These are phyloP conservation scores for Fissipunctia ypsillon DNA, from an alignment of 2,888 invertebrate genomes.

Conservation along the genomic window DNA sequence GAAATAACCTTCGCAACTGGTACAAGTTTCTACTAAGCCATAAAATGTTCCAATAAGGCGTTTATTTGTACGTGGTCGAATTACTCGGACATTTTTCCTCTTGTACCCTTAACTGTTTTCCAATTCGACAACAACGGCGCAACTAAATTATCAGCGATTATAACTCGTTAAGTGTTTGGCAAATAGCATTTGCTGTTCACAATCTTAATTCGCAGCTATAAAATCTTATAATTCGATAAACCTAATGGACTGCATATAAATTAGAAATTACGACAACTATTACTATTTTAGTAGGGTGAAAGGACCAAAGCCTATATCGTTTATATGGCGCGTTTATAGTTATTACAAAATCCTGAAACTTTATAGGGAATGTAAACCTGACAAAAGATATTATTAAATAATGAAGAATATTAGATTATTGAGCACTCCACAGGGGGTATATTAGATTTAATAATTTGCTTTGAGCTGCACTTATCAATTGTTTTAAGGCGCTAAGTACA, in stretches of 20 bases:
- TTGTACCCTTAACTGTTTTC: conserved; percentile 34
- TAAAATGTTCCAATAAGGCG: conserved; percentile 61
- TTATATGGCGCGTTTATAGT: conserved; percentile 46
- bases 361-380: conserved; percentile 36
- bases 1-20: conserved; percentile 47
- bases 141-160: conserved; percentile 66
- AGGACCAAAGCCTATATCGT: conserved; percentile 49
- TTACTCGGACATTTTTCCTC: conserved; percentile 50
- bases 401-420: conserved; percentile 22
- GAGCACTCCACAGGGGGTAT: not conserved
- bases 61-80: conserved; percentile 59
- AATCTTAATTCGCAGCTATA: conserved; percentile 55
- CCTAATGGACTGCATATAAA: conserved; percentile 67
- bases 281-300: conserved; percentile 63
- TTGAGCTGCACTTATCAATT: not conserved
- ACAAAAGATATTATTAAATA: conserved; percentile 28
- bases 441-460: not conserved
- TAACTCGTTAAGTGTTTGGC: conserved; percentile 59
- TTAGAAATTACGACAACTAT: conserved; percentile 61
- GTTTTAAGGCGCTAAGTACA: not conserved
- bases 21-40: conserved; percentile 46
- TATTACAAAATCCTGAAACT: conserved; percentile 45
- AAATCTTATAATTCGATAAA: conserved; percentile 66
- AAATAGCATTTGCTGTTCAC: conserved; percentile 48
- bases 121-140: conserved; percentile 39